A percentile compares a stretch with the other conserved stretches of the same genome.
Conservation (phyloP, 1,140 invertebrate species). For the Venustaconcha ellipsiformis region DNA sequence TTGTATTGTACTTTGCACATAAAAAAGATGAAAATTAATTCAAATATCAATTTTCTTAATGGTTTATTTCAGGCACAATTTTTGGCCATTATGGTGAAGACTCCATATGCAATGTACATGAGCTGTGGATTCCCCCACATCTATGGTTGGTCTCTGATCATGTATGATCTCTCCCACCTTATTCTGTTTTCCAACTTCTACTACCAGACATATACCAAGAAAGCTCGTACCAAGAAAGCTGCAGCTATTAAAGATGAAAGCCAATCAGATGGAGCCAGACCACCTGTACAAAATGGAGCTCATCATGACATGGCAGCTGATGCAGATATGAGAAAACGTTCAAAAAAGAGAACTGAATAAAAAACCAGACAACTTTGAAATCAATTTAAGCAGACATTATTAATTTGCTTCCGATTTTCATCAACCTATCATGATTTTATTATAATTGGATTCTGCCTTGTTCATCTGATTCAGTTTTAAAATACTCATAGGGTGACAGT, state of each 20-base stretch:
- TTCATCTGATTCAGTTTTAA: too few relatives aligned
- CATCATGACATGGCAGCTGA: neutral
- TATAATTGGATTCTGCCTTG: too few relatives aligned
- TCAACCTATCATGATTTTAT: too few relatives aligned
- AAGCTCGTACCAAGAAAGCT: constrained; percentile 24
- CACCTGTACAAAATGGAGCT: constrained; percentile 2
- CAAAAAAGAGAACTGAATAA: constrained; percentile 1
- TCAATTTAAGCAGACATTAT: too few relatives aligned
- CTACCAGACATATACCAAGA: constrained; percentile 48
- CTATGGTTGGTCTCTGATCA: constrained; percentile 60
- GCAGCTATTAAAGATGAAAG: constrained; percentile 16
- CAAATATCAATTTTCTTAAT: neutral
- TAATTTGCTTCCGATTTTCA: too few relatives aligned
- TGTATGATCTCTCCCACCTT: constrained; percentile 68
- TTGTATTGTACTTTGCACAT: too few relatives aligned
- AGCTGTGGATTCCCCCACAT: constrained; percentile 68
- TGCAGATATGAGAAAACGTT: neutral
- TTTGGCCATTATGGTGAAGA: constrained; percentile 40
- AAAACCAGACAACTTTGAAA: too few relatives aligned
- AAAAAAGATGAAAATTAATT: neutral
- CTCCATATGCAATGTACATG: constrained; percentile 41
- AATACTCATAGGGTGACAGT: too few relatives aligned
- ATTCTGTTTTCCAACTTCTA: constrained; percentile 49
- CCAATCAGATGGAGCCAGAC: constrained; percentile 8
- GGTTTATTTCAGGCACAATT: constrained; percentile 46